Evolutionary conservation across 2,888 invertebrate species (phyloP).

Genomic region (Branchellion lobata): DNA sequence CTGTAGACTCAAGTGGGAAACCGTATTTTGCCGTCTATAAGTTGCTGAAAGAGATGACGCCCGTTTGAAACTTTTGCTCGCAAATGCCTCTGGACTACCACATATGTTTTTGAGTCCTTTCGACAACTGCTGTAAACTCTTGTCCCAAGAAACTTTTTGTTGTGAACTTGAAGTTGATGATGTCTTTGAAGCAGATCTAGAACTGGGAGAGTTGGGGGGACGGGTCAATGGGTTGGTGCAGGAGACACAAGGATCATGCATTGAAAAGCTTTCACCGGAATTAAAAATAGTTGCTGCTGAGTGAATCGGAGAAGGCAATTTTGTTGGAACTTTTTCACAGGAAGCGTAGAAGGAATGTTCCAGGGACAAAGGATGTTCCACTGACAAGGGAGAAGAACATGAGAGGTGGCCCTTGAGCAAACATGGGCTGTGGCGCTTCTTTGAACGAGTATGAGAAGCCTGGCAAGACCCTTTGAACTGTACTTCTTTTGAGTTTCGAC

Average conservation of each 20-base stretch:
- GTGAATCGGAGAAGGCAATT: background rate
- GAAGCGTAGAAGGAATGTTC: background rate
- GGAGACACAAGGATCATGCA: background rate
- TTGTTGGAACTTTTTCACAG: background rate
- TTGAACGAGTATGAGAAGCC: background rate
- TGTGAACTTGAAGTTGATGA: background rate
- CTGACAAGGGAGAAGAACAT: too few species aligned
- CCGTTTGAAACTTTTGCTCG: background rate
- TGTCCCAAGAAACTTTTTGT: background rate
- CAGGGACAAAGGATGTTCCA: too few species aligned
- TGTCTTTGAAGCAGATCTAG: background rate
- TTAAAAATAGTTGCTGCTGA: background rate
- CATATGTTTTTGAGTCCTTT: background rate
- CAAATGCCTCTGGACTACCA: background rate
- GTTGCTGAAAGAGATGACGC: background rate
- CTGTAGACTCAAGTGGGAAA: too few species aligned
- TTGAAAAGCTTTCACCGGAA: background rate
- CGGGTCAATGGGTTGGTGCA: background rate
- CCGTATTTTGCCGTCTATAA: background rate
- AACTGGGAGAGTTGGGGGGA: background rate
- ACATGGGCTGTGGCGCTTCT: too few species aligned
- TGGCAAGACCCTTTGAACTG: background rate
- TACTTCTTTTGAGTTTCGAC: background rate
- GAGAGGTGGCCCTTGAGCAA: too few species aligned
- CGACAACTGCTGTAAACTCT: background rate